Conservation (phyloP, 2,113 vertebrate genomes). For the Perca fluviatilis region DNA sequence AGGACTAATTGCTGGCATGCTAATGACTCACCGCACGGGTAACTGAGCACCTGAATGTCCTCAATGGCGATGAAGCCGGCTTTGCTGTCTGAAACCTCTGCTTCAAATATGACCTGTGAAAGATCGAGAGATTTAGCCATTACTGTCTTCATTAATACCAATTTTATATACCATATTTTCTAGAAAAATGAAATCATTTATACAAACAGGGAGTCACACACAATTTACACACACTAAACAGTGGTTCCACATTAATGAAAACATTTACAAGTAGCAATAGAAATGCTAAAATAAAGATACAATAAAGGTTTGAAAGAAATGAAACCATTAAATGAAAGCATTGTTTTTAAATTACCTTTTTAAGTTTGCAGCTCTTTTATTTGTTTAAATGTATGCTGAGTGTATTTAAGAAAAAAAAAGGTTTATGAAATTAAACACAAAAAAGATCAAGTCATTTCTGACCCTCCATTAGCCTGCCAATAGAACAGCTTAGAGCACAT, state of each 20-base stretch:
- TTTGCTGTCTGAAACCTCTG: constrained; percentile 93
- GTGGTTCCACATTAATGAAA: background rate
- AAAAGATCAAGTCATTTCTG: background rate
- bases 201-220: background rate
- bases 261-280: background rate
- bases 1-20: constrained; percentile 87
- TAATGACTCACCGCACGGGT: constrained; percentile 96
- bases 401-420: background rate
- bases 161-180: background rate
- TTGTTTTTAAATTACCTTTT: background rate
- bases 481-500: background rate
- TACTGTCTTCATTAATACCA: background rate
- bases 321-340: background rate
- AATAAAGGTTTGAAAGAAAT: background rate
- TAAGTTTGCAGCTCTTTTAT: background rate
- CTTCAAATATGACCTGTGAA: constrained; percentile 98
- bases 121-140: constrained; percentile 1
- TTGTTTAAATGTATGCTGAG: background rate
- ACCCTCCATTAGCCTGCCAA: background rate
- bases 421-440: background rate
- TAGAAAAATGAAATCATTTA: background rate
- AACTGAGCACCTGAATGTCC: constrained; percentile 98
- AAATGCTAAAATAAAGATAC: background rate
- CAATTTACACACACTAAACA: background rate
- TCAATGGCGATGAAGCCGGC: constrained; percentile 97